Percentiles rank a stretch among this genome's conserved stretches.
These are phyloP conservation scores for Petrophora chlorosata DNA, from an alignment of 2,888 invertebrate species.

Conservation along the genomic window DNA sequence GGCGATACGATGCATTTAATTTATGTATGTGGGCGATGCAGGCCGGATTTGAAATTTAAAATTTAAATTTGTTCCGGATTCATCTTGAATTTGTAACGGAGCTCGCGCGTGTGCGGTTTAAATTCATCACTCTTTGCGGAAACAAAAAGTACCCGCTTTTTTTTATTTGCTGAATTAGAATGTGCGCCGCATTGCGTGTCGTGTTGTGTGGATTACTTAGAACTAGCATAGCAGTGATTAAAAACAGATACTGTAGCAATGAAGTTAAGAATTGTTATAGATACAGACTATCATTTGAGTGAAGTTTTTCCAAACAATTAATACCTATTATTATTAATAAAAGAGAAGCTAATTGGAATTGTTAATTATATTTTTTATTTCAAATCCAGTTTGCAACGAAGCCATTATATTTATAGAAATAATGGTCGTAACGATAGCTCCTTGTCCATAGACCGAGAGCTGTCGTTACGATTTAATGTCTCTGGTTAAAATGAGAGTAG, in stretches of 20 bases:
- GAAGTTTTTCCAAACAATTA: no score
- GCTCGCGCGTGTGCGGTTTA: constrained; percentile 1
- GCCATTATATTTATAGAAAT: constrained; percentile 43
- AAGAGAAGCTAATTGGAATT: no score
- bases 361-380: no score
- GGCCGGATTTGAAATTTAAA: constrained; percentile 48
- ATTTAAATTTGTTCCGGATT: constrained; percentile 12
- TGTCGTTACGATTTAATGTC: constrained; percentile 38
- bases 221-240: no score
- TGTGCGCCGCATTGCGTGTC: not conserved
- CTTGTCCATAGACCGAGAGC: constrained; percentile 31
- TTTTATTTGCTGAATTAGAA: constrained; percentile 1
- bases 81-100: constrained; percentile 13
- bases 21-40: constrained; percentile 58
- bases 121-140: constrained; percentile 33
- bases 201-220: not conserved
- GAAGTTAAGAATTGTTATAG: no score
- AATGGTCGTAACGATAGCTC: constrained; percentile 39
- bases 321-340: no score
- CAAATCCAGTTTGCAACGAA: constrained; percentile 38
- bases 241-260: no score
- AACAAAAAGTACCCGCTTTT: constrained; percentile 15
- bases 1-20: constrained; percentile 77
- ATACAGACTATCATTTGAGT: no score
- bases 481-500: constrained; percentile 61